A percentile compares a stretch with the other conserved stretches of the same genome.
Evolutionary conservation across 2,888 invertebrate genomes (phyloP).

Genomic region (Furcula furcula): DNA sequence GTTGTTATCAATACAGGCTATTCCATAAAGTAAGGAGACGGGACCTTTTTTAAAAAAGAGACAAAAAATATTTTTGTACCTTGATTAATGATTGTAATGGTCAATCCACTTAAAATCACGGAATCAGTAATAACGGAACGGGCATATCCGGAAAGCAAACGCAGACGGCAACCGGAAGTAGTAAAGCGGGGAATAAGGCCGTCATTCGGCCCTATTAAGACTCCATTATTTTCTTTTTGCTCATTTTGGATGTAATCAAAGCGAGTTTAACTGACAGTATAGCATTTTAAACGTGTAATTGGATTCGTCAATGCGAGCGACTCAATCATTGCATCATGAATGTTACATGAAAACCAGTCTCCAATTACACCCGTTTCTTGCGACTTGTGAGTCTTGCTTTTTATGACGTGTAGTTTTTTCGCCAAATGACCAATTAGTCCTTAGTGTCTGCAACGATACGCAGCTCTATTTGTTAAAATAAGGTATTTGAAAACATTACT

Average conservation of each 20-base stretch:
- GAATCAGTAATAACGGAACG: no score
- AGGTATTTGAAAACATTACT: neutral
- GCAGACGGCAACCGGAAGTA: no score
- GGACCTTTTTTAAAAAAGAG: no score
- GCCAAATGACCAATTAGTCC: conserved; percentile 53
- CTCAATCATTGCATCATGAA: conserved; percentile 68
- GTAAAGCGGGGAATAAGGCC: no score
- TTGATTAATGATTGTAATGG: no score
- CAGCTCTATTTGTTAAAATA: neutral
- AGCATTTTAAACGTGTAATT: conserved; percentile 50
- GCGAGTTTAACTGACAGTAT: conserved; percentile 25
- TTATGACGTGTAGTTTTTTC: conserved; percentile 43
- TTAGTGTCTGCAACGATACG: conserved; percentile 40
- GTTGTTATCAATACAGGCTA: no score
- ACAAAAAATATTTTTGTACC: no score
- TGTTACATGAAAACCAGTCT: conserved; percentile 66
- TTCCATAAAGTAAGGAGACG: no score
- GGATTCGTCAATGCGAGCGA: conserved; percentile 42
- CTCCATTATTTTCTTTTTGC: neutral
- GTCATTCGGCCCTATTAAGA: no score
- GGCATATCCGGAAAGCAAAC: no score
- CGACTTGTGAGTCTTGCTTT: conserved; percentile 30
- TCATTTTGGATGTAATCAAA: conserved; percentile 21
- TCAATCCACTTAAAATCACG: no score
- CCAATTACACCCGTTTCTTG: conserved; percentile 48